Conservation (phyloP, 1,140 invertebrate genomes). For the Drosophila bocki region DNA sequence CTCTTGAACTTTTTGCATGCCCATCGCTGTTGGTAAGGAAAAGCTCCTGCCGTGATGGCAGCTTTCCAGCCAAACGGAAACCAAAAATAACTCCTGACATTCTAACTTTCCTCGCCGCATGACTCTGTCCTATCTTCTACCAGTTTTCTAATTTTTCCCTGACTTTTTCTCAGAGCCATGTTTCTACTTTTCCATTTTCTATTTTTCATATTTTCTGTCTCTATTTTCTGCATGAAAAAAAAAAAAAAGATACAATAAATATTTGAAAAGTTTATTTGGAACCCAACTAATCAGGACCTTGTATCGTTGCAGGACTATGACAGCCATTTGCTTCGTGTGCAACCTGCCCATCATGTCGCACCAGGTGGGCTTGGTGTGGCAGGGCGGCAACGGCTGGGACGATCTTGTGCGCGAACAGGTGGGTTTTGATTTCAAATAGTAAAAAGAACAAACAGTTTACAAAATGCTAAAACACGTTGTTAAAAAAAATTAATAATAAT, state of each 20-base stretch:
- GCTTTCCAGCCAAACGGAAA: constrained; percentile 19
- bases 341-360: constrained; percentile 96
- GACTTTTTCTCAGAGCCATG: neutral
- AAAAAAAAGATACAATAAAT: neutral
- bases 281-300: neutral
- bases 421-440: constrained; percentile 12
- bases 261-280: neutral
- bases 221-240: constrained; percentile 7
- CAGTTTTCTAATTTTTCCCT: neutral
- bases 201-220: constrained; percentile 5
- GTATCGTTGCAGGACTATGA: constrained; percentile 92
- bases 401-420: constrained; percentile 92
- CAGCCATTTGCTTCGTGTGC: constrained; percentile 97
- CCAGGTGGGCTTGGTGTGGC: constrained; percentile 96
- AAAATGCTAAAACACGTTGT: no score
- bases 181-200: neutral
- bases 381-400: constrained; percentile 96
- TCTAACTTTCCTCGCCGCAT: constrained; percentile 26
- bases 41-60: constrained; percentile 1
- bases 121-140: constrained; percentile 15
- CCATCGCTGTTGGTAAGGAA: neutral
- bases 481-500: no score
- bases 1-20: constrained; percentile 20
- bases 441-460: neutral
- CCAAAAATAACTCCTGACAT: constrained; percentile 41